These are phyloP conservation scores for Heliconius erato DNA, from an alignment of 2,888 invertebrate species.

Conservation along the genomic window DNA sequence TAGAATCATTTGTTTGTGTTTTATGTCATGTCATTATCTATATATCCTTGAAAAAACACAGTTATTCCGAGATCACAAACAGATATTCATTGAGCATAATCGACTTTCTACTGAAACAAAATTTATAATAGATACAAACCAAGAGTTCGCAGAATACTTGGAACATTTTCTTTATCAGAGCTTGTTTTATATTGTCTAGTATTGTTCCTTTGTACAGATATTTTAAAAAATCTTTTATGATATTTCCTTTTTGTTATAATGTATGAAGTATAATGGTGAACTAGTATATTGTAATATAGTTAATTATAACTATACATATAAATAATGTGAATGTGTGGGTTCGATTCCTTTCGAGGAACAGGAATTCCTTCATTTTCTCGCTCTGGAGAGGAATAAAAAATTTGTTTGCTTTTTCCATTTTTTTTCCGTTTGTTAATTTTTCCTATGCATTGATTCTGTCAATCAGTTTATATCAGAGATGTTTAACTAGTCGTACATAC, in stretches of 20 bases:
- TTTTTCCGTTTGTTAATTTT: too few relatives aligned
- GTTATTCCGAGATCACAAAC: background rate
- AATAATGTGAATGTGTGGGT: background rate
- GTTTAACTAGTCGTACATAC: too few relatives aligned
- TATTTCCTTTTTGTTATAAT: background rate
- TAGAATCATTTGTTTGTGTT: too few relatives aligned
- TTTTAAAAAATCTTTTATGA: slow-evolving; percentile 11
- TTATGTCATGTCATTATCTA: too few relatives aligned
- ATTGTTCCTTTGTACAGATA: background rate
- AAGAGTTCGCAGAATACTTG: background rate
- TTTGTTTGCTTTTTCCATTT: too few relatives aligned
- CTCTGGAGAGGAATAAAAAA: too few relatives aligned
- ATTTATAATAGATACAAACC: background rate
- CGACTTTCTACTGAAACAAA: background rate
- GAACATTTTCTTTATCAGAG: slow-evolving; percentile 1
- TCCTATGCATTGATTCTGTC: too few relatives aligned
- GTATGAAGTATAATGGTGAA: background rate
- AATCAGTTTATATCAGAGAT: too few relatives aligned
- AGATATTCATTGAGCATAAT: background rate
- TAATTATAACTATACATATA: background rate
- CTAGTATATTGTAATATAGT: background rate
- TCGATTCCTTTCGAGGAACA: too few relatives aligned
- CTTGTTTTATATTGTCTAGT: slow-evolving; percentile 8
- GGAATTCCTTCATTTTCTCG: too few relatives aligned
- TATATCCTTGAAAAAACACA: background rate